A percentile compares a stretch with the other conserved stretches of the same genome.
Evolutionary conservation across 2,113 vertebrate genomes (phyloP).

Genomic region (Terrapene triunguis): DNA sequence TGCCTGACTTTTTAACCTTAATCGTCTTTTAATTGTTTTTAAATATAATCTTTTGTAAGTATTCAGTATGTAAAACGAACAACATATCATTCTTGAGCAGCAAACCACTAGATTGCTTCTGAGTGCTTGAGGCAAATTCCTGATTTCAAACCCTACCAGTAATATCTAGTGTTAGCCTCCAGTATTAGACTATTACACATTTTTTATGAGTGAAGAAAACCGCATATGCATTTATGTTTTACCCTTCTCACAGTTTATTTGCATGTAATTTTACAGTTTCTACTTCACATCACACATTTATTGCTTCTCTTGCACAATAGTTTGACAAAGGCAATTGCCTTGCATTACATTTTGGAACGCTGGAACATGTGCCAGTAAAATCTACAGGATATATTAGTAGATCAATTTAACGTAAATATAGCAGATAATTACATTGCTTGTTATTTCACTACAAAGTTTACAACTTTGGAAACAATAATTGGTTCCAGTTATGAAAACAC

Average conservation of each 20-base stretch:
- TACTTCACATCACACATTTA: conserved; percentile 64
- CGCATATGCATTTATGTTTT: conserved; percentile 42
- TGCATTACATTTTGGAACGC: conserved; percentile 53
- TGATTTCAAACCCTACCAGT: not conserved
- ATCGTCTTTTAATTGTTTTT: not conserved
- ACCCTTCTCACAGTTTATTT: conserved; percentile 68
- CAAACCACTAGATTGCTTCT: not conserved
- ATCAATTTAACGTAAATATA: conserved; percentile 59
- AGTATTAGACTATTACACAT: not conserved
- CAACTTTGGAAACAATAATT: conserved; percentile 28
- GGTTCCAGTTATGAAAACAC: conserved; percentile 61
- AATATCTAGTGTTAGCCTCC: not conserved
- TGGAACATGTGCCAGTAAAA: conserved; percentile 29
- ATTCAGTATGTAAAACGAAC: not conserved
- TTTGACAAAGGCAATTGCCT: conserved; percentile 46
- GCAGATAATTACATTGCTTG: conserved; percentile 2
- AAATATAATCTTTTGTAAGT: not conserved
- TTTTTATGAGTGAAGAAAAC: conserved; percentile 39
- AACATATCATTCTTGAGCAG: not conserved
- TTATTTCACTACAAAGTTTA: conserved; percentile 56
- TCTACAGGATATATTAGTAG: conserved; percentile 55
- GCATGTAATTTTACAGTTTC: conserved; percentile 59
- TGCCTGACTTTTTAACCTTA: not conserved
- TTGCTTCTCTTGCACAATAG: conserved; percentile 48
- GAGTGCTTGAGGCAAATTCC: not conserved